Percentiles rank a stretch among this genome's conserved stretches.
phyloP scores from a whole-genome alignment of 2,888 invertebrate genomes.

The Xanthorhoe spadicearia region DNA sequence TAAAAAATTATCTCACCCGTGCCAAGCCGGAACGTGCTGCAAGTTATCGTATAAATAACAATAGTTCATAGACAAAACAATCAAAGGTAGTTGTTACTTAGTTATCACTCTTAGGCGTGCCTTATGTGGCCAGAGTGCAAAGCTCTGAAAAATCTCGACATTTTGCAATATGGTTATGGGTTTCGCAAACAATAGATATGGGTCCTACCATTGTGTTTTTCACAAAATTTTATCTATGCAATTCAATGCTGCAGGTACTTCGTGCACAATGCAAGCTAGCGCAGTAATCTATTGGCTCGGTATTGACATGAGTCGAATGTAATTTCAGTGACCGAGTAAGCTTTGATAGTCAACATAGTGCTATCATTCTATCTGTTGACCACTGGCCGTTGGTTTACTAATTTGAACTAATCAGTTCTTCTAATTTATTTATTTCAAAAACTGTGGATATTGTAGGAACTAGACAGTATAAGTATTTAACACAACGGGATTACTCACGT shows the following conservation, averaged over 20 bases:
- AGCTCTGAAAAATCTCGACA: conserved; percentile 30
- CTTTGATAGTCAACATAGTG: too few relatives aligned
- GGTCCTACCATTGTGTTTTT: conserved; percentile 20
- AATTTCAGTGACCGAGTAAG: background rate
- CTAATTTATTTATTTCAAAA: too few relatives aligned
- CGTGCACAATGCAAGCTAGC: background rate
- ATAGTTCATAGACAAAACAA: background rate
- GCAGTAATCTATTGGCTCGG: background rate
- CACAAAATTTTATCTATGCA: conserved; percentile 14
- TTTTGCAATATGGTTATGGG: conserved; percentile 34
- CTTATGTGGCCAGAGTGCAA: conserved; percentile 24
- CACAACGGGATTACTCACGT: too few relatives aligned
- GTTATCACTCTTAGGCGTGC: conserved; percentile 10
- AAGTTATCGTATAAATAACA: background rate
- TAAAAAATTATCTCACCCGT: too few relatives aligned
- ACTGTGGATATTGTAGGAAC: too few relatives aligned
- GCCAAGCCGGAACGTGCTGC: too few relatives aligned
- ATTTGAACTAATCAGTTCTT: too few relatives aligned
- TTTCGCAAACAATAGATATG: conserved; percentile 26
- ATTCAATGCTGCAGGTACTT: conserved; percentile 6
- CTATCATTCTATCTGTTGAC: too few relatives aligned
- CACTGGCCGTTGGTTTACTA: too few relatives aligned
- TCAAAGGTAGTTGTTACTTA: background rate
- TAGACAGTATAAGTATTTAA: too few relatives aligned
- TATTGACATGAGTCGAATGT: background rate